Percentiles rank a stretch among this genome's conserved stretches.
phyloP scores from a whole-genome alignment of 2,113 vertebrate species.

The Pogonocichla stellata region DNA sequence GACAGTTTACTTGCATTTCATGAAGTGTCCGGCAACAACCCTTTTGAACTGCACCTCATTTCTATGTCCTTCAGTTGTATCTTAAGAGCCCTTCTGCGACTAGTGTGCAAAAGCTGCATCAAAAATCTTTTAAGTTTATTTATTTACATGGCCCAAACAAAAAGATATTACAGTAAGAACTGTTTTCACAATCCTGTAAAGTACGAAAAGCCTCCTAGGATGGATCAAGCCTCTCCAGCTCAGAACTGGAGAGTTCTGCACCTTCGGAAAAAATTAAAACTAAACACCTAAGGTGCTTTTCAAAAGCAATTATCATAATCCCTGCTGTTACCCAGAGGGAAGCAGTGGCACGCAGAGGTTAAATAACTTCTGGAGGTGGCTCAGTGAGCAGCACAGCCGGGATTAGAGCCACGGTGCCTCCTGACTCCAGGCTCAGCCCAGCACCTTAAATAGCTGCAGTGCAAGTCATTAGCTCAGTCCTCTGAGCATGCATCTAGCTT shows the following conservation, averaged over 20 bases:
- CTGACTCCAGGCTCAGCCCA: neutral
- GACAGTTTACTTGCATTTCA: neutral
- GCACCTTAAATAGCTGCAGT: slow-evolving; percentile 10
- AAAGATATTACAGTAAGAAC: neutral
- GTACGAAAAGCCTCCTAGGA: neutral
- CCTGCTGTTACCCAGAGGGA: neutral
- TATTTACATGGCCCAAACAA: neutral
- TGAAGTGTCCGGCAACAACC: neutral
- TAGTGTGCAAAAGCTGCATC: neutral
- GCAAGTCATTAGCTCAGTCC: neutral
- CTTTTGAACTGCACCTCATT: neutral
- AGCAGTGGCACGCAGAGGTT: neutral
- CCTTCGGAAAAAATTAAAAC: neutral
- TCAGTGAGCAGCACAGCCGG: neutral
- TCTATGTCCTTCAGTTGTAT: neutral
- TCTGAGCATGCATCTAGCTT: neutral
- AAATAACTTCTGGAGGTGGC: slow-evolving; percentile 1
- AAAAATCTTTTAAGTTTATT: neutral
- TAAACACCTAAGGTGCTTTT: slow-evolving; percentile 17
- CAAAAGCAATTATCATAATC: slow-evolving; percentile 32
- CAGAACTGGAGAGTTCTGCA: neutral
- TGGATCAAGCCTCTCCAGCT: neutral
- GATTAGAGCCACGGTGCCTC: neutral
- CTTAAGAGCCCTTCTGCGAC: neutral
- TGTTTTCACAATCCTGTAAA: neutral